These are phyloP conservation scores for Chrysaora quinquecirrha DNA, from an alignment of 30 jellyfish, hydroid and myxozoan species.

Conservation along the genomic window DNA sequence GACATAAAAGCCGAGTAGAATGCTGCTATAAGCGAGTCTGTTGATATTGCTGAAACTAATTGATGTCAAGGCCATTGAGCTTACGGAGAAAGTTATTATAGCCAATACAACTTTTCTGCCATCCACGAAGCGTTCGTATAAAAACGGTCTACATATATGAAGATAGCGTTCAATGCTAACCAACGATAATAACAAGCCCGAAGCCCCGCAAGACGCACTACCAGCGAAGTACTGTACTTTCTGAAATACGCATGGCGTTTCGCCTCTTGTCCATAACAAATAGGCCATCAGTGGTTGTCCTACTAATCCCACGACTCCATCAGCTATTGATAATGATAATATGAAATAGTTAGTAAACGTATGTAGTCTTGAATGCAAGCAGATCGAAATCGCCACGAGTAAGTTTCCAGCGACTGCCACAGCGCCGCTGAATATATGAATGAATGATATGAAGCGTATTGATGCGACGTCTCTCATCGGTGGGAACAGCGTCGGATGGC, in stretches of 20 bases:
- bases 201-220: slow-evolving; percentile 48
- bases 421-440: not conserved
- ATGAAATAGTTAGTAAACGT: slow-evolving; percentile 27
- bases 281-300: slow-evolving; percentile 46
- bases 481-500: slow-evolving; percentile 25
- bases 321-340: slow-evolving; percentile 22
- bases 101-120: not conserved
- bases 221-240: slow-evolving; percentile 30
- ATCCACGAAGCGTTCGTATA: not conserved
- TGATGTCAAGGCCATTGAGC: slow-evolving; percentile 30
- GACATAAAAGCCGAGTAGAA: slow-evolving; percentile 14
- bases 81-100: not conserved
- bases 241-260: not conserved
- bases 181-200: slow-evolving; percentile 17
- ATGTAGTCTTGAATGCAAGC: not conserved
- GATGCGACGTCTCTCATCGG: not conserved
- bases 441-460: not conserved
- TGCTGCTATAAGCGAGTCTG: not conserved
- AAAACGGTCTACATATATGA: slow-evolving; percentile 32
- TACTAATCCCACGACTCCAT: slow-evolving; percentile 12
- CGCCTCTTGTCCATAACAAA: slow-evolving; percentile 2
- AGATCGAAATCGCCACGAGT: not conserved
- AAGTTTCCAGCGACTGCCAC: slow-evolving; percentile 23
- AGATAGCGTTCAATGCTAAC: slow-evolving; percentile 42
- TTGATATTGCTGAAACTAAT: not conserved